phyloP scores from a whole-genome alignment of 2,888 invertebrate genomes.

The Chelonus formosanus region DNA sequence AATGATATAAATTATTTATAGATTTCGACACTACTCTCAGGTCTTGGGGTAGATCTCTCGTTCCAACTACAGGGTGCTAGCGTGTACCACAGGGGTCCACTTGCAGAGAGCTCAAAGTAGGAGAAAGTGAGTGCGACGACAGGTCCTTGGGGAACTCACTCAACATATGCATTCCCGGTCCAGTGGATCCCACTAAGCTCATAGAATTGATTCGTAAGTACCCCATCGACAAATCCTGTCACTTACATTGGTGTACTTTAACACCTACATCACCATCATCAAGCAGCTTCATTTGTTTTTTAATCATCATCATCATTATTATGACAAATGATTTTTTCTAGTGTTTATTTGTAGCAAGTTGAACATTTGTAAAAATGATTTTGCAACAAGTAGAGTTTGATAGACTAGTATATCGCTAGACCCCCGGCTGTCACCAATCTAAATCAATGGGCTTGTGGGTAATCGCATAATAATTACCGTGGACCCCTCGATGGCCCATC shows the following conservation, averaged over 20 bases:
- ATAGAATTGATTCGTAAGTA: conserved; percentile 63
- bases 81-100: conserved; percentile 58
- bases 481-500: conserved; percentile 61
- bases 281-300: not conserved
- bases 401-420: conserved; percentile 44
- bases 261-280: conserved; percentile 50
- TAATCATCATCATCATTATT: not conserved
- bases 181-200: conserved; percentile 44
- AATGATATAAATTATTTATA: conserved; percentile 65
- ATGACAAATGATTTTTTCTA: not conserved
- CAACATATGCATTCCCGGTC: conserved; percentile 61
- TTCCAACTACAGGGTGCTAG: conserved; percentile 47
- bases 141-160: conserved; percentile 56
- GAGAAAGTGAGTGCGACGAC: conserved; percentile 41
- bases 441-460: conserved; percentile 65
- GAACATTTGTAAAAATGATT: conserved; percentile 1
- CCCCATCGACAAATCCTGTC: conserved; percentile 50
- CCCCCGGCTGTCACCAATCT: conserved; percentile 59
- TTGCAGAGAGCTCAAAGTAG: conserved; percentile 47
- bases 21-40: conserved; percentile 61
- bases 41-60: conserved; percentile 39
- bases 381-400: conserved; percentile 29
- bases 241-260: conserved; percentile 51
- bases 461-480: conserved; percentile 65
- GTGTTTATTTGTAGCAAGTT: not conserved